Evolutionary conservation across 2,888 invertebrate species (phyloP), one percentile per base, ranked within the genome.

Genomic region (Acrobasis consociella): DNA sequence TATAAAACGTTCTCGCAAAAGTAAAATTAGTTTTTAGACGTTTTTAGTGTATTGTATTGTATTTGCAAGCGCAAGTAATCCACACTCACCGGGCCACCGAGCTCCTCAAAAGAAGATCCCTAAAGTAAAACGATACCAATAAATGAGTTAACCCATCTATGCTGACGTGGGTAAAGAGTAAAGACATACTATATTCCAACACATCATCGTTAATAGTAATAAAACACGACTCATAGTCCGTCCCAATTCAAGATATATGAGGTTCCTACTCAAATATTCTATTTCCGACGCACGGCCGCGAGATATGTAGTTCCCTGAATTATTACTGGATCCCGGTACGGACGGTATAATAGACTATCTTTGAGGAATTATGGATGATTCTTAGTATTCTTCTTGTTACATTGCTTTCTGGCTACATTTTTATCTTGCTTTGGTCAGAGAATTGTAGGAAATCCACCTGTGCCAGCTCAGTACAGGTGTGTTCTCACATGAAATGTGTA

Each of bases 171-270:
- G n/a, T 46, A 46, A 46, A 11, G n/a, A 13, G n/a, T 46, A 46
- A 46, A 11, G n/a, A 13, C 64, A 64, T 62, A 38, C 22, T 63
- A 50, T 16, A 53, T 71, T 64, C 69, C 67, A 63, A 65, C 63
- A 68, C 66, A 67, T 65, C 71, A 73, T 72, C 75, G n/a, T 7
- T 51, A 17, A 51, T 17, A 55, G 16, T 55, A 55, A 75, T 71
- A 74, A 73, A 76, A 71, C 68, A 63, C 63, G 62, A 56, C 49
- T 72, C 74, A 72, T 74, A 71, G 72, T 72, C 73, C 71, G 67
- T 69, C 75, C 76, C 76, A 75, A 87, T 87, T 77, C 78, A 85
- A 86, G 83, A 88, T 86, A 83, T 87, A 88, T 86, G 88, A 86
- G 84, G 71, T 70, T 70, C 80, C 77, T 78, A 75, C 84, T 89